Base-by-base conservation (phyloP, 2,888 invertebrate genomes). In the Stenodera caucasica region DNA sequence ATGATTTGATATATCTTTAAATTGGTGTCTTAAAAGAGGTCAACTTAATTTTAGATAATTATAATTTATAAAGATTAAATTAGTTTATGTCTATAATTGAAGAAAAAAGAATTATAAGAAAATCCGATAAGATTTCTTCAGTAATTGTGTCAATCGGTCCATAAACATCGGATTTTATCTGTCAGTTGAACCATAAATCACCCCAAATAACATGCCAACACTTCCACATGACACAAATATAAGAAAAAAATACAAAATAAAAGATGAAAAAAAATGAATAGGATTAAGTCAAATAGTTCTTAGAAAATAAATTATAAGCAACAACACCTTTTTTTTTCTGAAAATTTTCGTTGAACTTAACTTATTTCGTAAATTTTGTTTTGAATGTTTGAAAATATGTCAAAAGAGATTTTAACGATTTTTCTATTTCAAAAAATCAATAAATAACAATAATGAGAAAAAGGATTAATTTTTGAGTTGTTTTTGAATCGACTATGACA, bases 41-140 rank as follows among this genome's bases (percentile, higher is more conserved):
- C 74, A 74, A 74, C 66, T 73, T 71, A 72, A 74, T 74, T 75
- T 72, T 60, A 73, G 75, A 75, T 75, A 73, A 71, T 45, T 57
- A 26, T 67, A 68, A 72, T 72, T 72, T 71, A 71, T 70, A 60
- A 61, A 66, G 64, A 70, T 67, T 68, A 53, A 60, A 60, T 57
- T 45, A 21, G 58, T 61, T 26, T 57, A 66, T 67, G 66, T 65
- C 66, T 66, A 65, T 68, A 12, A n/a, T n/a, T n/a, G 3, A 18
- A 45, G 21, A 37, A 15, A 18, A 2, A 37, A 15, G 8, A 14
- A 37, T 21, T 21, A 45, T 9, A 37, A 18, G 15, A 18, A 9
- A 37, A 37, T 37, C 45, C 55, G 71, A 71, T 71, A 71, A 70
- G 63, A 63, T 55, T 63, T 21, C 15, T 60, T 64, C 65, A 68